Conservation (phyloP, 2,888 invertebrate genomes). For the Unio pictorum region DNA sequence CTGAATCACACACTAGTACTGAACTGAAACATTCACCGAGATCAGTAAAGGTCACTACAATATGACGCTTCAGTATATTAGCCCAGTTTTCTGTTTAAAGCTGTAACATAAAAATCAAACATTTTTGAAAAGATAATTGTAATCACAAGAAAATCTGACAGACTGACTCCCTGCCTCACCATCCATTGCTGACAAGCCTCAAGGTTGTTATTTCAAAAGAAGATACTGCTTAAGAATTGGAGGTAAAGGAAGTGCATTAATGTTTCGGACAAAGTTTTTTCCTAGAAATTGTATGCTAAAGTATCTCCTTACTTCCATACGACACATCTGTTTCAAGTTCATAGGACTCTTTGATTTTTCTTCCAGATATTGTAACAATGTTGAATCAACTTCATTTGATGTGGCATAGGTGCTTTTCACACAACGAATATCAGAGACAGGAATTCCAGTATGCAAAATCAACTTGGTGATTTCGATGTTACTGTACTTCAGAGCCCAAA, state of each 20-base stretch:
- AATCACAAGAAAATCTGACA: no score
- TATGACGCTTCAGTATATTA: no score
- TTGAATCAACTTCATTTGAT: constrained; percentile 45
- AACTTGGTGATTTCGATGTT: constrained; percentile 57
- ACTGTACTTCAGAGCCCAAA: constrained; percentile 61
- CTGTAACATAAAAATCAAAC: no score
- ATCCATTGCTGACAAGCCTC: no score
- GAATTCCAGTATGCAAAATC: constrained; percentile 53
- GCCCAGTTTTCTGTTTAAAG: no score
- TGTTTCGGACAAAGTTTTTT: constrained; percentile 50
- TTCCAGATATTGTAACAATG: constrained; percentile 49
- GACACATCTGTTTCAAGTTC: constrained; percentile 53
- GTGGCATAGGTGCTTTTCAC: constrained; percentile 49
- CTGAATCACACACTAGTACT: no score
- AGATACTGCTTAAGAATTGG: constrained; percentile 54
- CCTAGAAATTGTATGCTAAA: constrained; percentile 48
- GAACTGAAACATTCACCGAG: no score
- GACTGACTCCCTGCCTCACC: no score
- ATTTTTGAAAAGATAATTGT: no score
- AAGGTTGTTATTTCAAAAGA: constrained; percentile 14
- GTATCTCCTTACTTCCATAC: constrained; percentile 44
- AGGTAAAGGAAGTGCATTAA: constrained; percentile 53
- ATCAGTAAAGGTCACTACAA: no score
- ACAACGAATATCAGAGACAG: constrained; percentile 53
- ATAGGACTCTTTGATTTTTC: constrained; percentile 49